Percentiles rank a stretch among this genome's conserved stretches.
These are phyloP conservation scores for Nematostella vectensis DNA, from an alignment of 92 coral and sea anemone species.

Conservation along the genomic window DNA sequence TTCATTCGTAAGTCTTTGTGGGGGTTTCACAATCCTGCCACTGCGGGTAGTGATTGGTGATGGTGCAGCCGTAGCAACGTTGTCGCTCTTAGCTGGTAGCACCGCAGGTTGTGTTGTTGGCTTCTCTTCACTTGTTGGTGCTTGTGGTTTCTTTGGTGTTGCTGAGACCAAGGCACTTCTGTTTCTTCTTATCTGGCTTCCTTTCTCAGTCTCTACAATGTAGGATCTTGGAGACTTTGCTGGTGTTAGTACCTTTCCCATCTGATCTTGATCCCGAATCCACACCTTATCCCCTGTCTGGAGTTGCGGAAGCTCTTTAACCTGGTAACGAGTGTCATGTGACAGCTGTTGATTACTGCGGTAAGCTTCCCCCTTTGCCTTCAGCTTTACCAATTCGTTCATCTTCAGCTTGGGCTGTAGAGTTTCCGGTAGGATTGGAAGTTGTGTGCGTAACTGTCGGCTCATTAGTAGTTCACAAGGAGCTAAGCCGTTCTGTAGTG, in stretches of 20 bases:
- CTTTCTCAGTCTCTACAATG: slow-evolving; percentile 26
- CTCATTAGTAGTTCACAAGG: no score
- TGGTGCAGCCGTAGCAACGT: no score
- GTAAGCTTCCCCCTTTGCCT: slow-evolving; percentile 21
- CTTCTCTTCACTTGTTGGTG: not conserved
- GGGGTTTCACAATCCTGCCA: not conserved
- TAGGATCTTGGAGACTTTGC: slow-evolving; percentile 27
- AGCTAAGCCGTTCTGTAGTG: no score
- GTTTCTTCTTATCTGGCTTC: slow-evolving; percentile 23
- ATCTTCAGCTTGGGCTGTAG: slow-evolving; percentile 12
- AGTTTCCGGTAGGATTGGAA: no score
- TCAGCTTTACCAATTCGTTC: slow-evolving; percentile 15
- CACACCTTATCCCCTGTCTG: slow-evolving; percentile 24
- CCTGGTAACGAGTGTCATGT: slow-evolving; percentile 17
- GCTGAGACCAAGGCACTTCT: slow-evolving; percentile 28
- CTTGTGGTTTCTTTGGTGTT: not conserved
- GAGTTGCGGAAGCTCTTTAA: slow-evolving; percentile 19
- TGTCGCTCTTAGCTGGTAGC: not conserved
- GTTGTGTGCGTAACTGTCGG: no score
- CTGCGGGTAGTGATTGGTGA: no score
- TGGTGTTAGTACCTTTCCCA: slow-evolving; percentile 18
- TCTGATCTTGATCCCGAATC: slow-evolving; percentile 31
- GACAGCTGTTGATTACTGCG: slow-evolving; percentile 15
- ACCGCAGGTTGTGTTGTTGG: not conserved
- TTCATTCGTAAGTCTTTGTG: slow-evolving; percentile 2